These are phyloP conservation scores for Stigmatopora nigra DNA, from an alignment of 2,113 vertebrate species.

Conservation along the genomic window DNA sequence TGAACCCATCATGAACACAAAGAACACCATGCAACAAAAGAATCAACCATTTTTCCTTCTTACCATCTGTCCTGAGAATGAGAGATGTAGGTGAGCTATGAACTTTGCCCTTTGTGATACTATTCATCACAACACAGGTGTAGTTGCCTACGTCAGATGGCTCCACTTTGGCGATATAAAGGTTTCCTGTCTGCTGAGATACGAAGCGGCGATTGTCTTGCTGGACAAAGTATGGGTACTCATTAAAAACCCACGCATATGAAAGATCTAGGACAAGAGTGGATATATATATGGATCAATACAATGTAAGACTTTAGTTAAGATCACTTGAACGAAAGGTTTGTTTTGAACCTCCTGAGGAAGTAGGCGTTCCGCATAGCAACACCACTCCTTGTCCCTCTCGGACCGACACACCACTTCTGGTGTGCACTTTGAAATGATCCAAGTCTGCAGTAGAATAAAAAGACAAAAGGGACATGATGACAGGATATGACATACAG, in stretches of 20 bases:
- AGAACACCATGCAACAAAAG: not conserved
- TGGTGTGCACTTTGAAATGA: constrained; percentile 78
- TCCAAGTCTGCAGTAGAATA: constrained; percentile 73
- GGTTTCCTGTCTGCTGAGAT: constrained; percentile 87
- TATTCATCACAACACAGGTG: constrained; percentile 82
- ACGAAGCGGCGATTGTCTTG: constrained; percentile 87
- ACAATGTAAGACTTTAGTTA: not conserved
- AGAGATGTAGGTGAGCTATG: constrained; percentile 82
- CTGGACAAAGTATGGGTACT: constrained; percentile 83
- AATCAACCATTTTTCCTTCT: constrained; percentile 13
- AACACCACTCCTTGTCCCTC: constrained; percentile 93
- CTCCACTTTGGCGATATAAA: constrained; percentile 90
- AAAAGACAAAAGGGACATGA: constrained; percentile 27
- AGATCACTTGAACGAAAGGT: not conserved
- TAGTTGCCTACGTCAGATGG: constrained; percentile 85
- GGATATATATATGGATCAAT: not conserved
- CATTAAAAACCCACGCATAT: constrained; percentile 90
- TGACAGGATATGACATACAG: constrained; percentile 29
- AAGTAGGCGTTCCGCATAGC: constrained; percentile 84
- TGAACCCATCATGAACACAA: too few relatives aligned
- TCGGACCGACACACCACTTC: constrained; percentile 85
- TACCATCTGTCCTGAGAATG: constrained; percentile 84
- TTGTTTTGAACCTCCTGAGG: constrained; percentile 74
- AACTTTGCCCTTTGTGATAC: constrained; percentile 71
- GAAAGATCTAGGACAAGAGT: constrained; percentile 67